Evolutionary conservation across 2,888 invertebrate species (phyloP).

Genomic region (Microctonus aethiopoides): DNA sequence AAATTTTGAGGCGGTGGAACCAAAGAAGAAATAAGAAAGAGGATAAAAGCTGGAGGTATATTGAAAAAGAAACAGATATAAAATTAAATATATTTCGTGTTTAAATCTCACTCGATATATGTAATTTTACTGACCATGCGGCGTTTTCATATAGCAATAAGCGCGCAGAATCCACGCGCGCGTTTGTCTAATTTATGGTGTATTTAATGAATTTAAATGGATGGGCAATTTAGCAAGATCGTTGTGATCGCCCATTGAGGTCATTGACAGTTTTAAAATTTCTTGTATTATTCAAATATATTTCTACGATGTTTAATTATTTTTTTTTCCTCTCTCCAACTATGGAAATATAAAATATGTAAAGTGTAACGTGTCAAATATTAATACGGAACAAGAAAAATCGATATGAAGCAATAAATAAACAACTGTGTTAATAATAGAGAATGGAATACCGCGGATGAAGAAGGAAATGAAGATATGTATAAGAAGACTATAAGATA

Average conservation of each 20-base stretch:
- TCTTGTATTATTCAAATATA: neutral
- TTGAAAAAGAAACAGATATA: too few relatives aligned
- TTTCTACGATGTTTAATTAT: neutral
- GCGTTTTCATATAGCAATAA: neutral
- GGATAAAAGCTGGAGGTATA: neutral
- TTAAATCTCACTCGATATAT: conserved; percentile 7
- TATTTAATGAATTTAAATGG: conserved; percentile 33
- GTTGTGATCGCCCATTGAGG: conserved; percentile 28
- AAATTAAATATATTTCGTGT: neutral
- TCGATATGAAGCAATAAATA: too few relatives aligned
- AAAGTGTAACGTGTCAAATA: too few relatives aligned
- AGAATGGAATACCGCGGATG: too few relatives aligned
- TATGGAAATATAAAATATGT: neutral
- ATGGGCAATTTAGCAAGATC: conserved; percentile 22
- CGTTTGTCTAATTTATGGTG: conserved; percentile 32
- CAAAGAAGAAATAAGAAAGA: too few relatives aligned
- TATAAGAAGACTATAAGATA: neutral
- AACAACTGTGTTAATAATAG: too few relatives aligned
- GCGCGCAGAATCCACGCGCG: neutral
- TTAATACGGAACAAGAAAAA: too few relatives aligned
- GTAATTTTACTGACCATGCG: conserved; percentile 2
- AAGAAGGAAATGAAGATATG: neutral
- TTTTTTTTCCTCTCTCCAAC: neutral
- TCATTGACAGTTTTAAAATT: conserved; percentile 24
- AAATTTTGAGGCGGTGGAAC: too few relatives aligned